Conservation (phyloP, 2,888 invertebrate genomes). For the Drosophila infuscata region DNA sequence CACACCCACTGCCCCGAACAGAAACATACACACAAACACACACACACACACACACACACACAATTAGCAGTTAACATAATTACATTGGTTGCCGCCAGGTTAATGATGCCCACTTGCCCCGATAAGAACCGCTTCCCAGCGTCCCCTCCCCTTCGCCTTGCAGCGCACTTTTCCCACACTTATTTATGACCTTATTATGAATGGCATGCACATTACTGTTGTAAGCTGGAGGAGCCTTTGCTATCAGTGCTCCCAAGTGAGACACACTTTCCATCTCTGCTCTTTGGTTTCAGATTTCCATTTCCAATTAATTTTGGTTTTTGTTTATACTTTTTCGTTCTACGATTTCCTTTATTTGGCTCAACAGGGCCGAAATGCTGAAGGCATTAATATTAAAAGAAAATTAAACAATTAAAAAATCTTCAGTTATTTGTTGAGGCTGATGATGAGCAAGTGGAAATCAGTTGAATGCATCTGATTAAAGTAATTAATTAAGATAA, state of each 20-base stretch:
- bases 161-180: constrained; percentile 13
- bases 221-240: constrained; percentile 28
- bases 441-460: constrained; percentile 2
- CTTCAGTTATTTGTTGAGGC: constrained; percentile 26
- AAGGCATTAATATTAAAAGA: constrained; percentile 53
- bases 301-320: neutral
- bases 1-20: neutral
- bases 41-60: constrained; percentile 25
- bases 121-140: constrained; percentile 52
- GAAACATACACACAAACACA: neutral
- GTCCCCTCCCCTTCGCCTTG: neutral
- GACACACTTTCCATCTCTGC: constrained; percentile 27
- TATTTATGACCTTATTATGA: constrained; percentile 64
- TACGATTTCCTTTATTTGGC: constrained; percentile 3
- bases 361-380: constrained; percentile 33
- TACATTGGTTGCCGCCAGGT: constrained; percentile 67
- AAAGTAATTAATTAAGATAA: neutral
- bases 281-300: constrained; percentile 32
- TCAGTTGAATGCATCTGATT: constrained; percentile 2
- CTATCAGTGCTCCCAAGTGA: constrained; percentile 53
- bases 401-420: constrained; percentile 66
- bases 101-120: constrained; percentile 65
- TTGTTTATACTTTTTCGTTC: neutral
- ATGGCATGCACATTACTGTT: constrained; percentile 46
- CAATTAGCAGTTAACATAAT: constrained; percentile 74